Conservation (phyloP, 2,113 vertebrate species). For the Chloebia gouldiae region DNA sequence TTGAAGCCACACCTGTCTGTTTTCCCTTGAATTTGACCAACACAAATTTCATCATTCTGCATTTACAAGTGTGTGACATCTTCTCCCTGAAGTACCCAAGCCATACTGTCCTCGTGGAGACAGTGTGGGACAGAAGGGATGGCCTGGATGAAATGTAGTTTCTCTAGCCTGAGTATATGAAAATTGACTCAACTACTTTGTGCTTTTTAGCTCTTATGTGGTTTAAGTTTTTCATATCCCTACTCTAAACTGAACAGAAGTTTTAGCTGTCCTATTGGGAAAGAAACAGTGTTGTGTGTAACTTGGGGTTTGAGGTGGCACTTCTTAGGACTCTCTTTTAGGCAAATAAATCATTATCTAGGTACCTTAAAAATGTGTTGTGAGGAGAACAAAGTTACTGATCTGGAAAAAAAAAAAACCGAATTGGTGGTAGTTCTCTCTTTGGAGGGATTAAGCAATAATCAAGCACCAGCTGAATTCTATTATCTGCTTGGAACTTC, state of each 20-base stretch:
- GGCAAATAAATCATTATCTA: neutral
- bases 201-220: neutral
- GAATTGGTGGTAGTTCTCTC: neutral
- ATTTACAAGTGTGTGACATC: neutral
- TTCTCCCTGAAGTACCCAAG: neutral
- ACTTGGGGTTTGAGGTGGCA: neutral
- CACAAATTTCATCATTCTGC: rapidly evolving
- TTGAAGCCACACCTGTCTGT: neutral
- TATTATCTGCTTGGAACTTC: neutral
- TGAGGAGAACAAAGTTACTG: neutral
- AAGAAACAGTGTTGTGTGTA: neutral
- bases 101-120: rapidly evolving
- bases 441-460: neutral
- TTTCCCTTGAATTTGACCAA: neutral
- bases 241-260: neutral
- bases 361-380: neutral
- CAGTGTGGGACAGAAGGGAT: neutral
- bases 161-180: neutral
- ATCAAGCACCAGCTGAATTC: neutral
- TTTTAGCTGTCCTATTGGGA: neutral
- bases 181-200: neutral
- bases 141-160: neutral
- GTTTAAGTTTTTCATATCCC: neutral
- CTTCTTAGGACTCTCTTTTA: neutral
- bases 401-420: neutral